Conservation (phyloP, 2,888 invertebrate genomes). For the Blomia tropicalis region DNA sequence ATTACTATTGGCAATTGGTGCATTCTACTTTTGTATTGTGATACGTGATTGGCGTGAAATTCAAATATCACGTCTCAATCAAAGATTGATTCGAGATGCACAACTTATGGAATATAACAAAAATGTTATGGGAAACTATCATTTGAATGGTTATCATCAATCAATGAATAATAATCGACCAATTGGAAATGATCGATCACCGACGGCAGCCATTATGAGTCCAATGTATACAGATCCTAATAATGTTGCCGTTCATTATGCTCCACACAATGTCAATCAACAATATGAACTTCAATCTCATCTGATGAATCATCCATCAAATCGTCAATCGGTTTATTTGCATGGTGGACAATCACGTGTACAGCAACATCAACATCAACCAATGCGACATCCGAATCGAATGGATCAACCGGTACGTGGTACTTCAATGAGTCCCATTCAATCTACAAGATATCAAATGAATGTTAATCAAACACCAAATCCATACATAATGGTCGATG, state of each 20-base stretch:
- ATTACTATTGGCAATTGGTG: neutral
- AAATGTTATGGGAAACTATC: neutral
- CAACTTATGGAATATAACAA: neutral
- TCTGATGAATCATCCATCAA: neutral
- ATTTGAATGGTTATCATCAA: neutral
- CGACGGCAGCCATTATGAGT: neutral
- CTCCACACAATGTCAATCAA: neutral
- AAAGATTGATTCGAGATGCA: neutral
- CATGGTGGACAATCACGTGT: neutral
- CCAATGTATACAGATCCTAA: neutral
- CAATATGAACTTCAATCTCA: neutral
- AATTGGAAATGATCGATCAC: too few relatives aligned
- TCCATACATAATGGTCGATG: neutral
- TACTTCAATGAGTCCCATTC: neutral
- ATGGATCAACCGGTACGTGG: neutral
- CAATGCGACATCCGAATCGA: neutral
- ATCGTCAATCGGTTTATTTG: neutral
- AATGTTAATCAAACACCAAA: neutral
- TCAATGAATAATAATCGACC: neutral
- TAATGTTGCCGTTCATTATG: neutral
- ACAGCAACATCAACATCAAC: neutral
- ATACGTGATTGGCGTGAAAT: conserved; percentile 21
- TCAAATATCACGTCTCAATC: conserved; percentile 9
- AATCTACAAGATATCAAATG: neutral
- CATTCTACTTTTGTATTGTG: conserved; percentile 16